Conservation (phyloP, 2,797 vertebrate species). For the Mormyrus proboscirostris region DNA sequence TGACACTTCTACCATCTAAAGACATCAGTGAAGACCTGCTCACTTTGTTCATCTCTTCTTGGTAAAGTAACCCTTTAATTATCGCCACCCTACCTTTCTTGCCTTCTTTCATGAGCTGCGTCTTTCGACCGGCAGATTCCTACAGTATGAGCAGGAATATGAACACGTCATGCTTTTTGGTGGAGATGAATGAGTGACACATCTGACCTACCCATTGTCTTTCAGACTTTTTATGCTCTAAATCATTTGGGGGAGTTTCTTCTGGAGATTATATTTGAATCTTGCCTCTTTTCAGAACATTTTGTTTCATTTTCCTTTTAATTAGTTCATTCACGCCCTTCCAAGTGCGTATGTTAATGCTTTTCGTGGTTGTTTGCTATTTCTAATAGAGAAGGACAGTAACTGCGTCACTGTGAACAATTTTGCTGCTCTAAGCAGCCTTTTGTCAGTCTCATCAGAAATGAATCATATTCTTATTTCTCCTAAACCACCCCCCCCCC, state of each 20-base stretch:
- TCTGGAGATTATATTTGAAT: background rate
- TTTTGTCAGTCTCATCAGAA: background rate
- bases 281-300: background rate
- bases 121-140: too few species aligned
- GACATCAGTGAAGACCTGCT: background rate
- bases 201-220: background rate
- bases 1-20: background rate
- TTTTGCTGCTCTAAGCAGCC: background rate
- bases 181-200: background rate
- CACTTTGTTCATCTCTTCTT: background rate
- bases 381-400: background rate
- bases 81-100: background rate
- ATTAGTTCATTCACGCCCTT: background rate
- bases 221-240: background rate
- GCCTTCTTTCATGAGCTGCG: too few species aligned
- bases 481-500: background rate
- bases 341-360: background rate
- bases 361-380: background rate
- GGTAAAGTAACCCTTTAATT: background rate
- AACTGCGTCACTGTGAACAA: background rate
- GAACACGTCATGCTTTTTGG: background rate
- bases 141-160: background rate
- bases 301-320: background rate
- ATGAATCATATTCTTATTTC: background rate
- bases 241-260: background rate